Conservation (phyloP, 2,113 vertebrate genomes). For the Bubalus kerabau region DNA sequence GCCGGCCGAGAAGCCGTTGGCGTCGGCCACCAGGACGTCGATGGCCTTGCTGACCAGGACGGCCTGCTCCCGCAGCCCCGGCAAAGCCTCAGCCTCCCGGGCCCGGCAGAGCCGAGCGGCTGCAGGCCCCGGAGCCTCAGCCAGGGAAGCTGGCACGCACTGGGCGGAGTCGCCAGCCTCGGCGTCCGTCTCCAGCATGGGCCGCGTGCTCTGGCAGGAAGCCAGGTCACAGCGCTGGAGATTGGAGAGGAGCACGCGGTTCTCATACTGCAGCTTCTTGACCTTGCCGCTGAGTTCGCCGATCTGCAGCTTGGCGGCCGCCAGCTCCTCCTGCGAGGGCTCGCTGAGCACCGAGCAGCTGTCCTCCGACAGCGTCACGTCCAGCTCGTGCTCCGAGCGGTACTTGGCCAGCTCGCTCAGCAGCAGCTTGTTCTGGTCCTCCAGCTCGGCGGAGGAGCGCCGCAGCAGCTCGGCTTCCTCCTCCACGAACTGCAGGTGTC, state of each 20-base stretch:
- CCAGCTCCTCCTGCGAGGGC: constrained; percentile 91
- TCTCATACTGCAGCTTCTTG: constrained; percentile 99
- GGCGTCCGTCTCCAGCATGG: constrained; percentile 90
- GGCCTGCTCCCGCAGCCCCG: constrained; percentile 91
- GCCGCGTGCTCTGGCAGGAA: constrained; percentile 87
- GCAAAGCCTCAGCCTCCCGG: constrained; percentile 87
- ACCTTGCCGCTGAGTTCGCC: constrained; percentile 94
- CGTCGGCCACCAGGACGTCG: constrained; percentile 88
- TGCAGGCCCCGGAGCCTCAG: constrained; percentile 70
- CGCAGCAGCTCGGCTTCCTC: constrained; percentile 97
- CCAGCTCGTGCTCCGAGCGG: constrained; percentile 89
- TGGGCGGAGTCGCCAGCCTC: constrained; percentile 94
- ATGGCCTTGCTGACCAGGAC: constrained; percentile 92
- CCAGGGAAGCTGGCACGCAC: constrained; percentile 85
- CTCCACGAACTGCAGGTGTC: constrained; percentile 98
- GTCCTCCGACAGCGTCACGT: constrained; percentile 84
- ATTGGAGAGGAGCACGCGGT: constrained; percentile 96
- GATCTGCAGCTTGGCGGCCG: constrained; percentile 91
- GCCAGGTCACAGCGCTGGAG: constrained; percentile 95
- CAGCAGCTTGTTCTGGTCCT: constrained; percentile 98
- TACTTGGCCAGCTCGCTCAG: constrained; percentile 94
- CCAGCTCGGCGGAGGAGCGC: constrained; percentile 93
- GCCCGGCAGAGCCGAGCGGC: constrained; percentile 76
- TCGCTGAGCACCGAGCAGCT: constrained; percentile 89
- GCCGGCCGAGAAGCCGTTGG: constrained; percentile 87